A percentile compares a stretch with the other conserved stretches of the same genome.
phyloP scores from a whole-genome alignment of 2,888 invertebrate genomes.

The Reticulitermes lucifugus region DNA sequence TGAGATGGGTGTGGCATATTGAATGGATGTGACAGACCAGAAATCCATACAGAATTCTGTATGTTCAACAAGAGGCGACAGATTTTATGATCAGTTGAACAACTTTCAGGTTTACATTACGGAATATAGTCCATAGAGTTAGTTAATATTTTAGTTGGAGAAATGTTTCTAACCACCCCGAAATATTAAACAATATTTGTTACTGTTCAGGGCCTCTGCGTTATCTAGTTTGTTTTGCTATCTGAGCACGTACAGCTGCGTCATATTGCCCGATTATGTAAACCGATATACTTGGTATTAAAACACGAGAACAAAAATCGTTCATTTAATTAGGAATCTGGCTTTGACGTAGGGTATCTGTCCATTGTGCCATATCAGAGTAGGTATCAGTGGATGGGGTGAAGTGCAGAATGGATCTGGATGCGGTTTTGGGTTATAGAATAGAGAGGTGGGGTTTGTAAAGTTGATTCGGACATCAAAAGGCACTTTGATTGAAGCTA shows the following conservation, averaged over 20 bases:
- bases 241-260: not conserved
- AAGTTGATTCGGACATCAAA: conserved; percentile 38
- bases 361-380: not conserved
- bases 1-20: no score
- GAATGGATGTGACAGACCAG: no score
- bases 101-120: no score
- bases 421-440: not conserved
- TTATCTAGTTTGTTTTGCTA: no score
- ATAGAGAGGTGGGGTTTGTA: conserved; percentile 5
- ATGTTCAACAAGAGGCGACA: no score
- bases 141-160: no score
- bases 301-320: not conserved
- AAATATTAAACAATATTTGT: no score
- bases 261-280: not conserved
- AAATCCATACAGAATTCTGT: no score
- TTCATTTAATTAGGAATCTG: conserved; percentile 29
- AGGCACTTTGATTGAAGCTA: conserved; percentile 34
- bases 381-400: not conserved
- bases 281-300: not conserved
- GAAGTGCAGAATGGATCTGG: not conserved
- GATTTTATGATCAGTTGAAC: no score
- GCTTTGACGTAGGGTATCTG: conserved; percentile 21
- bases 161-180: no score
- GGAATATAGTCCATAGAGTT: no score
- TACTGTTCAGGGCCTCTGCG: no score